Evolutionary conservation across 1,140 invertebrate species (phyloP).

Genomic region (Drosophila kohkoa): DNA sequence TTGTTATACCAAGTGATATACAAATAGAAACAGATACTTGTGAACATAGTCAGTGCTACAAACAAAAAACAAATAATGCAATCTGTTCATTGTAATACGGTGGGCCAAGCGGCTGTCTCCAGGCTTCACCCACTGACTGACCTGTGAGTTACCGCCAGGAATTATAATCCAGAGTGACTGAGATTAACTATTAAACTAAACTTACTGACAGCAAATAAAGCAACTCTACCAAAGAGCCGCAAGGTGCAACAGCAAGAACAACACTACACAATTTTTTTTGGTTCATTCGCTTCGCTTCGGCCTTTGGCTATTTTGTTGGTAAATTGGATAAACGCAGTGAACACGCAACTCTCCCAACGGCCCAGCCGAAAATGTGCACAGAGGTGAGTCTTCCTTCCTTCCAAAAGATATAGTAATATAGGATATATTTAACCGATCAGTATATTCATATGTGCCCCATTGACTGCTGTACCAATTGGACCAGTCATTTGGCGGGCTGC

Average conservation of each 20-base stretch:
- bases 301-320: constrained; percentile 31
- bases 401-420: constrained; percentile 2
- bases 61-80: constrained; percentile 49
- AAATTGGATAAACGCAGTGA: constrained; percentile 71
- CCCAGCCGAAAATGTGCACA: constrained; percentile 79
- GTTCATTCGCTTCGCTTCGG: constrained; percentile 5
- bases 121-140: constrained; percentile 46
- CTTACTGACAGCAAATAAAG: neutral
- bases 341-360: constrained; percentile 54
- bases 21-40: constrained; percentile 8
- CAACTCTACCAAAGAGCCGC: constrained; percentile 21
- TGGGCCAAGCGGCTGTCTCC: constrained; percentile 56
- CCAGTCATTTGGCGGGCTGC: constrained; percentile 40
- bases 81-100: constrained; percentile 66
- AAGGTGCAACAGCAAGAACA: constrained; percentile 14
- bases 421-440: neutral
- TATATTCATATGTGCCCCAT: constrained; percentile 2
- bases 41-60: constrained; percentile 14
- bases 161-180: constrained; percentile 38
- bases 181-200: constrained; percentile 18
- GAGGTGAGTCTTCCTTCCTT: constrained; percentile 61
- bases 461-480: constrained; percentile 37
- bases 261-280: constrained; percentile 5
- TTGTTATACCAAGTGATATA: constrained; percentile 29
- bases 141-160: constrained; percentile 54